Base-by-base conservation (phyloP, 1,140 invertebrate species). In the Tribolium castaneum region DNA sequence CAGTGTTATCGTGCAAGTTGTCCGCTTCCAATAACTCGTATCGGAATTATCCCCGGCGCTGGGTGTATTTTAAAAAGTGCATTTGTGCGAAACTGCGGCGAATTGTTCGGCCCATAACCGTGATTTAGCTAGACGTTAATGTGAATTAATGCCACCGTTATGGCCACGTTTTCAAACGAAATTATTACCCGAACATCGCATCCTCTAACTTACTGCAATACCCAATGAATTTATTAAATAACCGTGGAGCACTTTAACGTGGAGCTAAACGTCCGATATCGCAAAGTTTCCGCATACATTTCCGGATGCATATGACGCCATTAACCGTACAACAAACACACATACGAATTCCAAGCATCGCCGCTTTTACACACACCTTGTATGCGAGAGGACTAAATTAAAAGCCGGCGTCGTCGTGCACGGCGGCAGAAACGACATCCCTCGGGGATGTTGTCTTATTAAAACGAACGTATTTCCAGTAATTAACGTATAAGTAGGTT, bases 81-180 rank as follows among this genome's bases (percentile, higher is more conserved):
- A 72, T 50, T 50, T 50, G 70, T 39, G 19, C 70, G 13, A 70
- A 70, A 70, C 66, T 16, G 45, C 66, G 14, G 25, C 50, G 50
- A 30, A 56, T 19, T 10, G 34, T 50, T 51, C n/a, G 16, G 14
- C 35, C 50, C 34, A 59, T 75, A 62, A 75, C 34, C 19, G 73
- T 75, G 73, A 75, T 75, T 75, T 56, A 75, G 14, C n/a, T 13
- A 54, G 52, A 62, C 73, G 35, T 75, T 75, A 75, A 75, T 50
- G 73, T 19, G 73, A 62, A 75, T 75, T 75, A 75, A 75, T 30
- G 73, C 35, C 16, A 30, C 19, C 73, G 35, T 75, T 75, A 75
- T 52, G 72, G 50, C 72, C 30, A 52, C 72, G 52, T 59, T 75
- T 75, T 39, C 30, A 6, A 49, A 22, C 25, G 39, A 45, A 59